phyloP scores from a whole-genome alignment of 2,113 vertebrate genomes.

The Syngnathus scovelli region DNA sequence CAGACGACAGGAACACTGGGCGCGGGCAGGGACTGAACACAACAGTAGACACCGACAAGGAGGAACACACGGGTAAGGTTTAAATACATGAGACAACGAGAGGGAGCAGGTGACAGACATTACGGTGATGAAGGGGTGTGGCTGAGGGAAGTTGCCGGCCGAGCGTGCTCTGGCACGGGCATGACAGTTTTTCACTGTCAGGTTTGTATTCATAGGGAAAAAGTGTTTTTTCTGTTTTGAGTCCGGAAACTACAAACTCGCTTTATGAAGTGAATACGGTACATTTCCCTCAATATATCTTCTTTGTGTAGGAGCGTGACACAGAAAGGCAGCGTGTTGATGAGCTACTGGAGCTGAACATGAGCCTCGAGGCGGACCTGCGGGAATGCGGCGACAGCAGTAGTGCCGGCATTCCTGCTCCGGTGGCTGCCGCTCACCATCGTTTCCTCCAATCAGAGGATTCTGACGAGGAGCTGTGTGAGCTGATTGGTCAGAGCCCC shows the following conservation, averaged over 20 bases:
- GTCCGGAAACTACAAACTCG: neutral
- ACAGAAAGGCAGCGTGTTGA: conserved; percentile 73
- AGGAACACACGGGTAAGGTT: no score
- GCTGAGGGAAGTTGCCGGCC: no score
- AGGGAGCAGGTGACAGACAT: no score
- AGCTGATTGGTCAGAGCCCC: conserved; percentile 53
- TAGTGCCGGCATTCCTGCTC: neutral
- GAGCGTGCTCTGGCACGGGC: no score
- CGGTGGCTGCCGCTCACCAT: conserved; percentile 10
- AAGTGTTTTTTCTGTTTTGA: neutral
- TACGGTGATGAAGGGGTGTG: no score
- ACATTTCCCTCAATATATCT: neutral
- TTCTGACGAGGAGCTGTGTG: conserved; percentile 64
- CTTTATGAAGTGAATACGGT: neutral
- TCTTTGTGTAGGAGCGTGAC: conserved; percentile 70
- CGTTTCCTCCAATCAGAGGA: conserved; percentile 60
- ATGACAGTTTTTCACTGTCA: neutral
- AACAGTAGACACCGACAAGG: no score
- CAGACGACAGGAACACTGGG: no score
- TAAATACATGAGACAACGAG: no score
- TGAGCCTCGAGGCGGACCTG: conserved; percentile 73
- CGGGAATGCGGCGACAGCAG: conserved; percentile 41
- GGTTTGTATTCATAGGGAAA: neutral
- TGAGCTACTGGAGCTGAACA: conserved; percentile 77
- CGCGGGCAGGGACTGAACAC: no score